Evolutionary conservation across 2,797 vertebrate species (phyloP).

Genomic region (Ataeniobius toweri): DNA sequence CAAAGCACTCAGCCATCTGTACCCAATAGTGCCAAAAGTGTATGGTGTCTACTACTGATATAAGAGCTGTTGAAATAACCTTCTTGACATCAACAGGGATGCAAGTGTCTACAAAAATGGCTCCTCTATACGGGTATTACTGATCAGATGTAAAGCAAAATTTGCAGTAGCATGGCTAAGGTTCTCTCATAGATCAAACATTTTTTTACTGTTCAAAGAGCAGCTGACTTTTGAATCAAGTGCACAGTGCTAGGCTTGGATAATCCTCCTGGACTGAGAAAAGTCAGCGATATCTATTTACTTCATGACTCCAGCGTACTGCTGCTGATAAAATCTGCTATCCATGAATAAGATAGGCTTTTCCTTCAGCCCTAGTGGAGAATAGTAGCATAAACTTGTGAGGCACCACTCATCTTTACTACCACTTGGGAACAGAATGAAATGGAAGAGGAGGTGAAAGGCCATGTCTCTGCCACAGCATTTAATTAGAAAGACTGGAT

Average conservation of each 20-base stretch:
- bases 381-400: conserved; percentile 61
- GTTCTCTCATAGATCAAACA: conserved; percentile 27
- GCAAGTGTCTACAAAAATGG: conserved; percentile 23
- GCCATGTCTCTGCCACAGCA: conserved; percentile 82
- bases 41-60: conserved; percentile 17
- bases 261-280: conserved; percentile 27
- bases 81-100: conserved; percentile 29
- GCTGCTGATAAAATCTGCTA: conserved; percentile 65
- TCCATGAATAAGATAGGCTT: conserved; percentile 60
- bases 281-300: conserved; percentile 53
- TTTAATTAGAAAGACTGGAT: conserved; percentile 84
- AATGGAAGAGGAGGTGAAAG: conserved; percentile 81
- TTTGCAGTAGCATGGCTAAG: conserved; percentile 5
- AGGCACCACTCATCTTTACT: conserved; percentile 65
- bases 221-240: conserved; percentile 37
- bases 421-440: conserved; percentile 70
- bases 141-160: conserved; percentile 15
- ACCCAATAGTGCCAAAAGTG: conserved; percentile 36
- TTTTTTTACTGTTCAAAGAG: conserved; percentile 34
- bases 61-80: conserved; percentile 18
- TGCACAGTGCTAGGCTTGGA: background rate
- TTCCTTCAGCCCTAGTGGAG: conserved; percentile 54
- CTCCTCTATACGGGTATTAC: conserved; percentile 15
- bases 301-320: conserved; percentile 50
- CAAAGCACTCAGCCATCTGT: conserved; percentile 31